Conservation (phyloP, 2,888 invertebrate genomes). For the Pollenia angustigena region DNA sequence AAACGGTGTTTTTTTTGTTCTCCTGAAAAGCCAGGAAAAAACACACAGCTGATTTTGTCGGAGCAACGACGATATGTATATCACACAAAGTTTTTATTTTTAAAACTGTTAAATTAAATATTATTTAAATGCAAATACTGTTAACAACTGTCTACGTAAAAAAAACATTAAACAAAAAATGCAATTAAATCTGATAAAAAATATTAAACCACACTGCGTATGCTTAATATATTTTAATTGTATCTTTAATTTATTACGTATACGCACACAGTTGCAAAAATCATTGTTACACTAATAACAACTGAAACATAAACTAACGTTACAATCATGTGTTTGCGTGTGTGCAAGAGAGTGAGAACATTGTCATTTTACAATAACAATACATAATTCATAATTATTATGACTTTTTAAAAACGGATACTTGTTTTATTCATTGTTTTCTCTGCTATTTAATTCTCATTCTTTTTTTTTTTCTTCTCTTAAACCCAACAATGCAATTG, state of each 20-base stretch:
- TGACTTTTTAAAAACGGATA: conserved; percentile 44
- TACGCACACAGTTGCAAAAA: conserved; percentile 3
- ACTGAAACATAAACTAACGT: too few species aligned
- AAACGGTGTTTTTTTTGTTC: too few species aligned
- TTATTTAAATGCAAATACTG: neutral
- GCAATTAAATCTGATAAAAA: neutral
- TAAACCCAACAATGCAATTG: conserved; percentile 30
- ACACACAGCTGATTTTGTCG: too few species aligned
- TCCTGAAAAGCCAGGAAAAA: too few species aligned
- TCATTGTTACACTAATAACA: neutral
- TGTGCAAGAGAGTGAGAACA: too few species aligned
- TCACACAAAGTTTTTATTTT: too few species aligned
- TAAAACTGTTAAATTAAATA: too few species aligned
- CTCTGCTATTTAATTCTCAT: conserved; percentile 7
- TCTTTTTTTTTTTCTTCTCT: neutral
- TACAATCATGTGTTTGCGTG: neutral
- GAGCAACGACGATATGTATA: too few species aligned
- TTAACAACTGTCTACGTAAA: too few species aligned
- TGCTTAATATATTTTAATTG: conserved; percentile 49
- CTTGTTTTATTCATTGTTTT: conserved; percentile 16
- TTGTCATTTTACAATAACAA: conserved; percentile 10
- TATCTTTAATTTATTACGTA: conserved; percentile 33
- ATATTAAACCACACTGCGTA: conserved; percentile 43
- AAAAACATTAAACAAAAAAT: neutral
- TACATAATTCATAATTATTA: conserved; percentile 56